Evolutionary conservation across 37 sponge, comb jelly and placozoan species (phyloP).

Genomic region (Mnemiopsis leidyi): DNA sequence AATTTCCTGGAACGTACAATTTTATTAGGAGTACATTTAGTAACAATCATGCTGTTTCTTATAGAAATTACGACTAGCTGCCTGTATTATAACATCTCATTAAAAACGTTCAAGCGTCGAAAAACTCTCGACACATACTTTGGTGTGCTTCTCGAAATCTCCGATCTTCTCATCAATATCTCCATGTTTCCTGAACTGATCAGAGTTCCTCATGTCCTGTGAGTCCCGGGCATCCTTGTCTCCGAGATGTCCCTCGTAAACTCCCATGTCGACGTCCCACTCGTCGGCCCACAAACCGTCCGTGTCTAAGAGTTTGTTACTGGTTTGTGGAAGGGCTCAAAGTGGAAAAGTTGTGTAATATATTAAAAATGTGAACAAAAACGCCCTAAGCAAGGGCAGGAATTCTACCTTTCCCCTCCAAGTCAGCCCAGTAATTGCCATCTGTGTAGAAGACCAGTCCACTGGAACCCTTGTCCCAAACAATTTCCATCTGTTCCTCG

Average conservation of each 20-base stretch:
- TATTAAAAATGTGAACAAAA: background rate
- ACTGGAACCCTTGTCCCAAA: constrained; percentile 94
- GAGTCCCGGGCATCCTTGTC: constrained; percentile 79
- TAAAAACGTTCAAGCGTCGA: no score
- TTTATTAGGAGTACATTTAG: no score
- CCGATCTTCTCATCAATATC: constrained; percentile 65
- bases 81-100: no score
- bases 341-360: background rate
- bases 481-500: constrained; percentile 90
- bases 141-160: constrained; percentile 79
- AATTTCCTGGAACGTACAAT: no score
- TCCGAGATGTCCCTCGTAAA: constrained; percentile 77
- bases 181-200: constrained; percentile 69
- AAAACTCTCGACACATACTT: no score
- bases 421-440: constrained; percentile 82
- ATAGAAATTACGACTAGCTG: no score
- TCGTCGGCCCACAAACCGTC: constrained; percentile 81
- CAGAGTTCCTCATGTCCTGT: constrained; percentile 71
- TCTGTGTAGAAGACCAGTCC: constrained; percentile 95
- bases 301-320: constrained; percentile 72
- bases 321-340: no score
- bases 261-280: constrained; percentile 86
- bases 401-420: constrained; percentile 72
- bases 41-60: no score
- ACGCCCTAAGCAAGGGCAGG: background rate